A percentile compares a stretch with the other conserved stretches of the same genome.
phyloP scores from a whole-genome alignment of 2,113 vertebrate genomes.

The Dipodomys merriami region DNA sequence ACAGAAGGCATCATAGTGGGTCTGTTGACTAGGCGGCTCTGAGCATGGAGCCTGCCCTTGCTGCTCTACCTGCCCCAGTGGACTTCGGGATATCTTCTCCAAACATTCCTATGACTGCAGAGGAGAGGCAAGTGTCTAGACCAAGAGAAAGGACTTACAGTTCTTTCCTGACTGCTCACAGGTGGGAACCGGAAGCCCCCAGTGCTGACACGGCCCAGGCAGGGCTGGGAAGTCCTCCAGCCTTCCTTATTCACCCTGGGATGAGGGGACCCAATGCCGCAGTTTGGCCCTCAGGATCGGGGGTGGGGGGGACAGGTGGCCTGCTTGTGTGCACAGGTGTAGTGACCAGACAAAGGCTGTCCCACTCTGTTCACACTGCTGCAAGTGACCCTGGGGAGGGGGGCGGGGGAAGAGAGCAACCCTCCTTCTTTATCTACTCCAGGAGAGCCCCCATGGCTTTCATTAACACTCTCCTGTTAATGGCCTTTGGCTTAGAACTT shows the following conservation, averaged over 20 bases:
- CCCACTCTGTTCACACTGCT: rapidly evolving
- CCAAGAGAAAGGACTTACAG: rapidly evolving
- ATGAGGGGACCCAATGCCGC: background rate
- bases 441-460: background rate
- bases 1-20: background rate
- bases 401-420: background rate
- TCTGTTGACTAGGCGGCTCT: background rate
- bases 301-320: conserved; percentile 5
- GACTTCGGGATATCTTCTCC: no score
- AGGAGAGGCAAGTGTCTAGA: rapidly evolving
- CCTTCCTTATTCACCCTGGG: background rate
- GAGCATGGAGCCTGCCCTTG: background rate
- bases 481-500: conserved; percentile 8
- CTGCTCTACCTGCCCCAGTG: rapidly evolving
- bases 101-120: background rate
- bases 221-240: no score
- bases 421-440: background rate
- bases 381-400: background rate
- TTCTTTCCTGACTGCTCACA: background rate
- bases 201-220: background rate
- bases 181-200: background rate
- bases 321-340: conserved; percentile 21
- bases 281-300: background rate
- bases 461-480: conserved; percentile 43
- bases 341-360: no score